phyloP scores from a whole-genome alignment of 2,113 vertebrate species.

The Chrysochloris asiatica region DNA sequence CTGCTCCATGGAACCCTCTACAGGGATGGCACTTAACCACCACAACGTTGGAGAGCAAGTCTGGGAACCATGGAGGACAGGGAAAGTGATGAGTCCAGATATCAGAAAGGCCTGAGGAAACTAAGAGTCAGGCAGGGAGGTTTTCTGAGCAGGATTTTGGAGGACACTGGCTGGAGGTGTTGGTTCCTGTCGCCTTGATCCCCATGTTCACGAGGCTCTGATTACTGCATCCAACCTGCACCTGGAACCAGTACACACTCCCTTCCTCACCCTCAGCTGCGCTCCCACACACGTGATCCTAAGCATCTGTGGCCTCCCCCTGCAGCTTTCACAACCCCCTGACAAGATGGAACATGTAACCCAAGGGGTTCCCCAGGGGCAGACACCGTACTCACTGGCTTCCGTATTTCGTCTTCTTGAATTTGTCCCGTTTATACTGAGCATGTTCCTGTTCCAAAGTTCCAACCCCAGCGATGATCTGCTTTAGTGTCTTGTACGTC shows the following conservation, averaged over 20 bases:
- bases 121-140: too few species aligned
- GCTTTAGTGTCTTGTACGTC: constrained; percentile 95
- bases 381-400: constrained; percentile 92
- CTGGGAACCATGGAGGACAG: neutral
- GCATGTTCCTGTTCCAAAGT: constrained; percentile 94
- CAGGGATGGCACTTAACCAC: too few species aligned
- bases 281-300: neutral
- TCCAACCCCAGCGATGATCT: constrained; percentile 91
- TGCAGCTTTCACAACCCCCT: neutral
- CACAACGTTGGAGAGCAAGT: neutral
- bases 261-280: neutral
- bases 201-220: neutral
- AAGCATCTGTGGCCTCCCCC: neutral
- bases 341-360: neutral
- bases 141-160: too few species aligned
- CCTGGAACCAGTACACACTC: neutral
- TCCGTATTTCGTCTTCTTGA: constrained; percentile 97
- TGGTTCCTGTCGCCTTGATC: neutral
- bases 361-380: neutral
- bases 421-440: constrained; percentile 96
- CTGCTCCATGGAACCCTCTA: neutral
- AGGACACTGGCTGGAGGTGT: neutral
- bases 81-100: neutral
- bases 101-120: too few species aligned
- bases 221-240: neutral